Evolutionary conservation across 2,888 invertebrate species (phyloP), one percentile per base, ranked within the genome.

Genomic region (Agrotis clavis): DNA sequence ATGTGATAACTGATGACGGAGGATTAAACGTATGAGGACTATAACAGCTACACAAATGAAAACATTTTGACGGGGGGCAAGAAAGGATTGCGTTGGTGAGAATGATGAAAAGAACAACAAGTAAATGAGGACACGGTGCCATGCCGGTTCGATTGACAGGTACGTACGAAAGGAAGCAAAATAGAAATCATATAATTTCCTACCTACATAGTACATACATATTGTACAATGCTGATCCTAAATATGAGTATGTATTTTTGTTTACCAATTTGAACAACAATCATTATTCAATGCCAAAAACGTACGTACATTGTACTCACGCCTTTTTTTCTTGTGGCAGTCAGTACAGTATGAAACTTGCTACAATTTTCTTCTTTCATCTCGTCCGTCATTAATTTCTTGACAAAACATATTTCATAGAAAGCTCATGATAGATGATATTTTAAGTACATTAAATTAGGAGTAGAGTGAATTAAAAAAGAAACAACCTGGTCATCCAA

Each of bases 241-340:
- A 51, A 35, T n/a, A 57, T 18, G 48, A 21, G 13, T 61, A 19
- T 41, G n/a, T 35, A 18, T 51, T 77, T 14, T 78, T 73, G 71
- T 62, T 61, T 60, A 54, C 56, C 30, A 5, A n/a, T 47, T 53
- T n/a, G 35, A 59, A 50, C 35, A 59, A n/a, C 35, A 18, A 53
- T 70, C 2, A 53, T 45, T 60, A 61, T 45, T 48, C 51, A 61
- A 48, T 45, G 64, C 64, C 78, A 67, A 67, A 78, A 59, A 65
- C 5, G 35, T 7, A 7, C 7, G 7, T 35, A 35, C 35, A 6
- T 35, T 35, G 6, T 35, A 7, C 35, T 30, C 30, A 30, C 30
- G 30, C 30, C 30, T 30, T 30, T 30, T 30, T 30, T 30, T 30
- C 30, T 5, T 30, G 30, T 30, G 35, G 35, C 7, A 35, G 35